These are phyloP conservation scores for Strigamia transsilvanica DNA, from an alignment of 2,888 invertebrate genomes.

Conservation along the genomic window DNA sequence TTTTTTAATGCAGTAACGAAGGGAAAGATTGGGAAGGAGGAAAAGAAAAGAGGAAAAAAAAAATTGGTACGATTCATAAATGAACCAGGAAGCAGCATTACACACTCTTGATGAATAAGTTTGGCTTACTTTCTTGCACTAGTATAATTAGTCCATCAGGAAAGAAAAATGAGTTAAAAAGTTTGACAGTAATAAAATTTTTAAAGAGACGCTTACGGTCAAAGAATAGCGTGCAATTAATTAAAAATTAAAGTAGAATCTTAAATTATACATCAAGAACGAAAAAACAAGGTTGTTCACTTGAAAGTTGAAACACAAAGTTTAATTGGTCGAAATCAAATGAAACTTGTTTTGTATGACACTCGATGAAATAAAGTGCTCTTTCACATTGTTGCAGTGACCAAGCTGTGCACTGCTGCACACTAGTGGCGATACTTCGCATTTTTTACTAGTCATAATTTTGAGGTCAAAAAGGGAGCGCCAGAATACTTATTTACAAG, in stretches of 20 bases:
- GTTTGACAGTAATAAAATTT: slow-evolving; percentile 2
- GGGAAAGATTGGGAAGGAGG: slow-evolving; percentile 2
- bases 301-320: not conserved
- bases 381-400: no score
- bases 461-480: no score
- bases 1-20: slow-evolving; percentile 34
- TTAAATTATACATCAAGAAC: not conserved
- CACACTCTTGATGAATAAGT: slow-evolving; percentile 15
- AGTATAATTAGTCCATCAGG: not conserved
- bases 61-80: not conserved
- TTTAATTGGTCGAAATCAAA: no score
- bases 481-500: no score
- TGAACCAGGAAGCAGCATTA: slow-evolving; percentile 27
- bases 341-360: no score
- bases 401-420: no score
- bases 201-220: not conserved
- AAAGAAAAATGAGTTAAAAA: slow-evolving; percentile 7
- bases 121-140: not conserved
- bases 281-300: not conserved
- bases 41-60: not conserved
- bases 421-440: no score
- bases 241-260: not conserved
- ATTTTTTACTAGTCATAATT: no score
- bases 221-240: not conserved
- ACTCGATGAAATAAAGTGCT: no score